Evolutionary conservation across 2,888 invertebrate species (phyloP), one percentile per base, ranked within the genome.

Genomic region (Ethmia dodecea): DNA sequence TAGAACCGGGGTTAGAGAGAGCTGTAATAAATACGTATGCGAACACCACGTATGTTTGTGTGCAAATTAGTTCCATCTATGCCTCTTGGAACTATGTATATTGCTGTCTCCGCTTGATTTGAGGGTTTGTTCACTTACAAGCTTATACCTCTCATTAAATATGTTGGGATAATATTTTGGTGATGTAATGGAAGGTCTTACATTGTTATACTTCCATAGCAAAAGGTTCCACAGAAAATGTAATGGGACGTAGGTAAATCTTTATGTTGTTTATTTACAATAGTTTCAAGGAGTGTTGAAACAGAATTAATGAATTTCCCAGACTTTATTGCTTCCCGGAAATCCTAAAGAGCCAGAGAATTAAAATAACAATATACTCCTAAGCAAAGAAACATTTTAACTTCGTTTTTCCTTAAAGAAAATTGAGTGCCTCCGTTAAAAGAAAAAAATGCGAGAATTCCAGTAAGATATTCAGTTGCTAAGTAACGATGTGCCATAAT

Each of bases 351-450:
- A 43, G 35, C 31, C 37, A 9, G 39, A 46, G 43, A 43, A 49
- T 54, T 53, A 55, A 51, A 58, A 68, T n/a, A 61, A 63, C 62
- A 65, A 69, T 64, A 69, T 67, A 66, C 60, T 56, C 49, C 45
- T 39, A 49, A 55, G 59, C 52, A 55, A 58, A 52, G 59, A 61
- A 55, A 62, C 54, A 59, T 64, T 60, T 57, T 54, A 57, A 62
- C 58, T 62, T 64, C 49, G 47, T 50, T 46, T 56, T 64, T 51
- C 49, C 50, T 45, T 35, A 42, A 44, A 46, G 39, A 42, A 53
- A 47, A 49, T 52, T 47, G 52, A 50, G 52, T 51, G 56, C 55
- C 41, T 43, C 43, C 43, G 45, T 55, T 59, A 55, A 59, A 57
- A 53, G 42, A 37, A 38, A 46, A 60, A 52, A 54, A 49, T 31